Base-by-base conservation (phyloP, 2,113 vertebrate genomes). In the Hyaena hyaena region DNA sequence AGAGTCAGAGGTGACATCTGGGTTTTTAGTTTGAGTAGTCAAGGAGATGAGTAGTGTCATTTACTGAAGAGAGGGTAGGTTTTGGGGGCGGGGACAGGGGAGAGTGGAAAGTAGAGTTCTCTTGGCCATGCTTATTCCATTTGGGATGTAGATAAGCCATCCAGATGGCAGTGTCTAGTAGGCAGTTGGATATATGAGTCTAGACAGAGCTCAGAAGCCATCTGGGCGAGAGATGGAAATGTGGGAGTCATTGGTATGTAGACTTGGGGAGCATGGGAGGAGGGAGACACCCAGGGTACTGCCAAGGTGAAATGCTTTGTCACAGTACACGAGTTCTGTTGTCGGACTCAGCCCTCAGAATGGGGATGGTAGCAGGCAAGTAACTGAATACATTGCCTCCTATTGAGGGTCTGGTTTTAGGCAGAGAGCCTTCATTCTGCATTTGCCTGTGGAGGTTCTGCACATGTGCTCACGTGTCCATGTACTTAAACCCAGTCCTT, bases 181-280 rank as follows among this genome's bases (percentile, higher is more conserved):
- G 93, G 31, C 50, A 85, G 11, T 55, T 85, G 73, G 69, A 14
- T 43, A 21, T 33, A 31, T 69, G 81, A 93, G 26, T 93, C 71
- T 86, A 87, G 93, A 80, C 69, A 63, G 45, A 94, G 58, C 76
- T 69, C 33, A 11, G 45, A 73, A 91, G 43, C 53, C 8, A 12
- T 92, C 88, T 88, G 81, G 65, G 17, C 55, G 85, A 43, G 90
- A 93, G 86, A 86, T 1, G 21, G 83, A 87, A 95, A 61, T 39
- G 43, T 93, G 55, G 55, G 82, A 50, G 9, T 83, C 35, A 5
- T 35, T 86, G 65, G 26, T 80, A 19, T 80, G 74, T 50, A 10
- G 61, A 77, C 31, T 83, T 65, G 33, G 92, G 43, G 33, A 23
- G 10, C 0, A 0, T 92, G 93, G 65, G 48, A 93, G 66, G 76